Evolutionary conservation across 2,797 vertebrate genomes (phyloP).

Genomic region (Pipistrellus nathusii): DNA sequence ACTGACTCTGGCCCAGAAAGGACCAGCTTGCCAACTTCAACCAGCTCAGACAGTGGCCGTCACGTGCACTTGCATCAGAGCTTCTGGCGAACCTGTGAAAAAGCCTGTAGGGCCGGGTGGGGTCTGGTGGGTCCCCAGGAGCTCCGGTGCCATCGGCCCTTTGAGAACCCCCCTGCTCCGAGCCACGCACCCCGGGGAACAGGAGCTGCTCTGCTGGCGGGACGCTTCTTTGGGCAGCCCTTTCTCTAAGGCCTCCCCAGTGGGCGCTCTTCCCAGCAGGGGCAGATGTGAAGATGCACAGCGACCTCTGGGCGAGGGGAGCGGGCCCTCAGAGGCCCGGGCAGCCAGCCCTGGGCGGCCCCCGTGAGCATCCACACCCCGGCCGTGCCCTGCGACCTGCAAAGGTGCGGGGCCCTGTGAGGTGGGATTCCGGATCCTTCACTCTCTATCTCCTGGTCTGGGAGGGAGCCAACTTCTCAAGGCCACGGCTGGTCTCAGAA

Average conservation of each 20-base stretch:
- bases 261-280: neutral
- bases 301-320: fast-evolving
- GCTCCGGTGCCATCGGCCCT: neutral
- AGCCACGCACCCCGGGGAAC: neutral
- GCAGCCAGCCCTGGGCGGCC: neutral
- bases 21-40: neutral
- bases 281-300: fast-evolving
- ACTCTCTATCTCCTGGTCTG: neutral
- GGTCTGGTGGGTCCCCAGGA: neutral
- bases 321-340: fast-evolving
- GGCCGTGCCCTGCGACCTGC: no score
- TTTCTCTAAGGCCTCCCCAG: neutral
- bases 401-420: neutral
- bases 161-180: neutral
- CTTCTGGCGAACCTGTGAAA: neutral
- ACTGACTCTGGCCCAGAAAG: conserved; percentile 1
- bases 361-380: neutral
- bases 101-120: neutral
- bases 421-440: no score
- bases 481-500: neutral
- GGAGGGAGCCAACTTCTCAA: neutral
- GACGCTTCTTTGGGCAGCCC: neutral
- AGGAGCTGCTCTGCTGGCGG: neutral
- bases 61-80: neutral
- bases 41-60: neutral